Base-by-base conservation (phyloP, 2,888 invertebrate genomes). In the Arctia plantaginis region DNA sequence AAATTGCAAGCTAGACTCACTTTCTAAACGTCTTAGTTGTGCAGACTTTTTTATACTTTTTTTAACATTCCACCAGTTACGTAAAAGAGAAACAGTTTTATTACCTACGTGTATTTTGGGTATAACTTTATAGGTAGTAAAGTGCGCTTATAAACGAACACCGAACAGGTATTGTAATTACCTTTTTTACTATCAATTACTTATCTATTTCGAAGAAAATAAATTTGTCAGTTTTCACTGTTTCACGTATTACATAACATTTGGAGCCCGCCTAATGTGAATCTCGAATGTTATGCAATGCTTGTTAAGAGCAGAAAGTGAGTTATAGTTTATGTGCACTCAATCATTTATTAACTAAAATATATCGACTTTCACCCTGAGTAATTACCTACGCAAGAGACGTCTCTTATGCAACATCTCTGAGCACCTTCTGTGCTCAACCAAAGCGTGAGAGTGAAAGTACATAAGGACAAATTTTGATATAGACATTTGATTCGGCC, bases 311-410 rank as follows among this genome's bases (percentile, higher is more conserved):
- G 84, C 90, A 88, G 91, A 90, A 91, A 91, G 87, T 69, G 76
- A 85, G 71, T 77, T 69, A 85, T 87, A 87, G 87, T 88, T 91
- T 85, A 88, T 88, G 89, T 84, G 86, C 89, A 87, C 88, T 92
- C 89, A 90, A 93, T 93, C 89, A 93, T 91, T 92, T 91, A 89
- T 89, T 87, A 30, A 85, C 88, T 92, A 90, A 93, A 94, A 93
- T 93, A 89, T 91, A 93, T 91, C 88, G 88, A 93, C 95, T 95
- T 95, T 95, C 95, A 90, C 95, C 82, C 78, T 76, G 75, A 83
- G 89, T 91, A 93, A 93, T 93, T 93, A 92, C 91, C 79, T 80
- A 78, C 87, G 88, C 82, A 84, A 87, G 65, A 72, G 62, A 62
- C 59, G 73, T 15, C 77, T 70, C 74, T 92, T 92, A 90, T 85